A percentile compares a stretch with the other conserved stretches of the same genome.
Evolutionary conservation across 1,140 invertebrate genomes (phyloP).

Genomic region (Octopus sinensis): DNA sequence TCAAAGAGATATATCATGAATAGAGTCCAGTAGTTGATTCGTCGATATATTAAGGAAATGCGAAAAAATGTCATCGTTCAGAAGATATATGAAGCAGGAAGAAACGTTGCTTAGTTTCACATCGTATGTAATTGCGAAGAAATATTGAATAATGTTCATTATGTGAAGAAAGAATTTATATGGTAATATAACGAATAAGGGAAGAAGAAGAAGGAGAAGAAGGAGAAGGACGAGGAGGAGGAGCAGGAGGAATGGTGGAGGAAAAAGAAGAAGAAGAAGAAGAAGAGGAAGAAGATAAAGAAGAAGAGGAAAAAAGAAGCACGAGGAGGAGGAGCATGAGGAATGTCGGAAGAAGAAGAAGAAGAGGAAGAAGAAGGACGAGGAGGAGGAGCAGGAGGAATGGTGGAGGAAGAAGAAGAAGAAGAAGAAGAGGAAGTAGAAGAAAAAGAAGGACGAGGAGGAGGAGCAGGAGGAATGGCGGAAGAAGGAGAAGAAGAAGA

Average conservation of each 20-base stretch:
- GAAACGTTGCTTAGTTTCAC: too few species aligned
- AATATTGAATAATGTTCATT: too few species aligned
- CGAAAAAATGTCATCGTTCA: too few species aligned
- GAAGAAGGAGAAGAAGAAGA: background rate
- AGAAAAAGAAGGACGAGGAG: background rate
- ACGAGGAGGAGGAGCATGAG: background rate
- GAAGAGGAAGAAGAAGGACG: background rate
- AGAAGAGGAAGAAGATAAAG: background rate
- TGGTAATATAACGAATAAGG: background rate
- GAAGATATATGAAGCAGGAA: too few species aligned
- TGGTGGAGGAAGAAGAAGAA: background rate
- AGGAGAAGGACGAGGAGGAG: background rate
- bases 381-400: background rate
- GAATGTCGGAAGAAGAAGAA: background rate
- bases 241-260: background rate
- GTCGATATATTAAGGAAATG: too few species aligned
- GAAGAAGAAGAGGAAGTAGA: background rate
- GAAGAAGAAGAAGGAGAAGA: conserved; percentile 1
- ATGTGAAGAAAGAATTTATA: too few species aligned
- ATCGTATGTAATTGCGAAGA: too few species aligned
- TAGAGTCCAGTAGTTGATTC: too few species aligned
- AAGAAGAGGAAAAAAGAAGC: background rate
- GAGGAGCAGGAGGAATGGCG: background rate
- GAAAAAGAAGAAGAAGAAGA: background rate
- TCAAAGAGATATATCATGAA: too few species aligned